Percentiles rank a stretch among this genome's conserved stretches.
Evolutionary conservation across 2,113 vertebrate genomes (phyloP).

Genomic region (Hemibagrus wyckioides): DNA sequence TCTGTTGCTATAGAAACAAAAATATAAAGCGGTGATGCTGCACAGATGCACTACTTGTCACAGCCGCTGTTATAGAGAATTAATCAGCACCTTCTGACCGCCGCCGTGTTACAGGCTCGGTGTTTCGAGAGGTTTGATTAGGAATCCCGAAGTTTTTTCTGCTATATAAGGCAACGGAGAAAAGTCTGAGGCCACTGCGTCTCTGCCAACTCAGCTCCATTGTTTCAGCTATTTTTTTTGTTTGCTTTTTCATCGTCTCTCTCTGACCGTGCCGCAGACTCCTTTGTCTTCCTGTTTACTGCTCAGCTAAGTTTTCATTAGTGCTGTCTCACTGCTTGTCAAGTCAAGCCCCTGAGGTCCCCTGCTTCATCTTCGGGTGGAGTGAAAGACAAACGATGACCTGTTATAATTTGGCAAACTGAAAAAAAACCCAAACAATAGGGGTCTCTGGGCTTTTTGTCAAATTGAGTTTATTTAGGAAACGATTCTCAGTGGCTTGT

Average conservation of each 20-base stretch:
- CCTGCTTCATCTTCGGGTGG: slow-evolving; percentile 21
- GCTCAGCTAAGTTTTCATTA: slow-evolving; percentile 33
- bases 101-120: not conserved
- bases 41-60: too few species aligned
- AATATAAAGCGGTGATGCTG: too few species aligned
- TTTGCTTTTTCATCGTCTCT: not conserved
- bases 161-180: not conserved
- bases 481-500: slow-evolving; percentile 23
- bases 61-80: not conserved
- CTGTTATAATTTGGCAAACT: slow-evolving; percentile 41
- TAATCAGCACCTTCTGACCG: not conserved
- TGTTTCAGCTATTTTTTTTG: slow-evolving; percentile 25
- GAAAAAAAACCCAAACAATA: slow-evolving; percentile 13
- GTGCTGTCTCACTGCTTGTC: slow-evolving; percentile 39
- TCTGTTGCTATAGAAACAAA: not conserved
- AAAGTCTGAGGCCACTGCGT: not conserved
- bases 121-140: slow-evolving; percentile 2
- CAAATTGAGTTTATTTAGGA: slow-evolving; percentile 43
- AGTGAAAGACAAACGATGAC: slow-evolving; percentile 47
- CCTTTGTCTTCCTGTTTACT: slow-evolving; percentile 47
- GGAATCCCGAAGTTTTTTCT: not conserved
- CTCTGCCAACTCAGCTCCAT: not conserved
- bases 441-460: slow-evolving; percentile 36
- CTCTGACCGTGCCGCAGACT: not conserved
- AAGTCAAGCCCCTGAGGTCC: slow-evolving; percentile 24